A percentile compares a stretch with the other conserved stretches of the same genome.
Evolutionary conservation across 1,140 invertebrate species (phyloP).

Genomic region (Drosophila ercepeae): DNA sequence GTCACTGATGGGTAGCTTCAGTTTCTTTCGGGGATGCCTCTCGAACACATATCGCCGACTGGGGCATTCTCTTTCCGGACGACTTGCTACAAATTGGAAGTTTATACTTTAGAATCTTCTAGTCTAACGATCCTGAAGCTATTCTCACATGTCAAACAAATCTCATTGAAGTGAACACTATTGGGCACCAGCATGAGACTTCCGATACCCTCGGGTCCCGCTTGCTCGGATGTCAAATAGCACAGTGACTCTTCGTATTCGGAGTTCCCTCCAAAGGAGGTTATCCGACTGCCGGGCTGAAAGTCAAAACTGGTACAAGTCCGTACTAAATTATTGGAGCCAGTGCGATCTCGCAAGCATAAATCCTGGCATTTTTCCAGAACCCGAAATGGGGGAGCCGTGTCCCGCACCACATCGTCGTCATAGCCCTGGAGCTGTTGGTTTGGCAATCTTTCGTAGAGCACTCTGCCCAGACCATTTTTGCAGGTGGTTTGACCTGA

Average conservation of each 20-base stretch:
- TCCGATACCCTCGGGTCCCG: slow-evolving; percentile 92
- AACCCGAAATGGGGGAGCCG: slow-evolving; percentile 92
- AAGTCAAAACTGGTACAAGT: slow-evolving; percentile 95
- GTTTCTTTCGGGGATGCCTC: slow-evolving; percentile 91
- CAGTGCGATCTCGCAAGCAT: slow-evolving; percentile 92
- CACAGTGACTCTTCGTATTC: slow-evolving; percentile 96
- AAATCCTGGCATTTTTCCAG: slow-evolving; percentile 94
- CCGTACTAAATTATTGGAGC: slow-evolving; percentile 90
- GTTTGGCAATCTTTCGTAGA: slow-evolving; percentile 94
- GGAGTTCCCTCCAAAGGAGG: slow-evolving; percentile 90
- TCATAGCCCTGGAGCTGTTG: slow-evolving; percentile 94
- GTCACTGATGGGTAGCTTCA: slow-evolving; percentile 90
- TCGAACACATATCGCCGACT: slow-evolving; percentile 94
- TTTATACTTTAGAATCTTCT: slow-evolving; percentile 8
- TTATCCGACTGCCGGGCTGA: slow-evolving; percentile 92
- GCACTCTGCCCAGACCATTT: slow-evolving; percentile 92
- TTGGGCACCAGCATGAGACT: slow-evolving; percentile 93
- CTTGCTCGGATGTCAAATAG: slow-evolving; percentile 93
- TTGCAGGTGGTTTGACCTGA: slow-evolving; percentile 93
- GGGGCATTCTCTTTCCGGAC: slow-evolving; percentile 93
- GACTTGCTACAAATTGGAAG: slow-evolving; percentile 86
- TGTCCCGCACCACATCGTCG: slow-evolving; percentile 93
- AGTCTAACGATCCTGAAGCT: background rate
- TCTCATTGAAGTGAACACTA: slow-evolving; percentile 94
- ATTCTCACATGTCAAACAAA: slow-evolving; percentile 93